Evolutionary conservation across 1,140 invertebrate species (phyloP).

Genomic region (Cydia fagiglandana): DNA sequence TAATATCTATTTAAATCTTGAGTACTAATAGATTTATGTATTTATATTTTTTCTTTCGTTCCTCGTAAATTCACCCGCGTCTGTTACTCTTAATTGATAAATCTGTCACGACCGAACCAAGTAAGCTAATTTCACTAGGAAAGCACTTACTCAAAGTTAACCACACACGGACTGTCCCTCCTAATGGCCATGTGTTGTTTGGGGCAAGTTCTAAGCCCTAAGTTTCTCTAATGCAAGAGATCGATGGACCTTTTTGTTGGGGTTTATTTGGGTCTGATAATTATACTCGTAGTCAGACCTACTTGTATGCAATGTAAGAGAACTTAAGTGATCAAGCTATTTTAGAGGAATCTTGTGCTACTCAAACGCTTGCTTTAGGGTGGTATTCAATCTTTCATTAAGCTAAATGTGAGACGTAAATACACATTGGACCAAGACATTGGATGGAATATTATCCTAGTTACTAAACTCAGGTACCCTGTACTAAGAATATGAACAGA

Average conservation of each 20-base stretch:
- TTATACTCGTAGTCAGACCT: not conserved
- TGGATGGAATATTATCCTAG: too few species aligned
- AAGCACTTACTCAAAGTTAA: constrained; percentile 25
- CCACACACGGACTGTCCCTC: constrained; percentile 39
- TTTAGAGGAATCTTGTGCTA: not conserved
- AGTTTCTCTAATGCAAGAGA: constrained; percentile 29
- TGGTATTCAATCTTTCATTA: too few species aligned
- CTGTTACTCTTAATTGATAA: not conserved
- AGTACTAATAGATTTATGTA: too few species aligned
- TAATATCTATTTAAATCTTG: too few species aligned
- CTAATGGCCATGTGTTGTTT: constrained; percentile 48
- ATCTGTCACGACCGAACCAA: constrained; percentile 9
- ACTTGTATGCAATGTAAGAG: not conserved
- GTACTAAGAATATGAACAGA: too few species aligned
- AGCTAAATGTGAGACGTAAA: too few species aligned
- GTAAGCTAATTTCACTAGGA: constrained; percentile 22
- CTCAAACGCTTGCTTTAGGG: too few species aligned
- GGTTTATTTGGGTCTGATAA: constrained; percentile 12
- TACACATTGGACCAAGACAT: too few species aligned
- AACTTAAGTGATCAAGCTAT: not conserved
- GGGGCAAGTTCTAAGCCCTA: constrained; percentile 29
- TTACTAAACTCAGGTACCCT: too few species aligned
- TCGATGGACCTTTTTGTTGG: constrained; percentile 30
- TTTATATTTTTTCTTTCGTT: not conserved
- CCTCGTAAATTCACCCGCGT: not conserved